These are phyloP conservation scores for Galago senegalensis DNA, from an alignment of 2,797 vertebrate species.

Conservation along the genomic window DNA sequence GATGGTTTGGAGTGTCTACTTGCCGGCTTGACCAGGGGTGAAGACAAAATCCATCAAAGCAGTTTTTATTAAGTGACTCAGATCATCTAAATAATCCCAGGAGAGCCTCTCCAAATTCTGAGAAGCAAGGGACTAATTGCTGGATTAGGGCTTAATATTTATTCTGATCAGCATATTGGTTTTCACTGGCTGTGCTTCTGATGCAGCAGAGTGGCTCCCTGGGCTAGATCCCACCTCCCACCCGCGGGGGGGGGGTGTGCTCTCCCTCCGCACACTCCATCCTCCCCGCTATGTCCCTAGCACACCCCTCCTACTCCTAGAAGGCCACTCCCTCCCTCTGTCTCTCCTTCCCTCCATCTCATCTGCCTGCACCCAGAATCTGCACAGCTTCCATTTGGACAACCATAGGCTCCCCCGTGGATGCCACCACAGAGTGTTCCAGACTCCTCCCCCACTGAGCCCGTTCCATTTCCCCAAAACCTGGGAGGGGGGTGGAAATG, in stretches of 20 bases:
- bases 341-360: too few relatives aligned
- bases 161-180: background rate
- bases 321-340: background rate
- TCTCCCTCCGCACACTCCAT: too few relatives aligned
- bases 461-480: background rate
- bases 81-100: background rate
- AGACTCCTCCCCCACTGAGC: background rate
- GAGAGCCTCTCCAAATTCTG: background rate
- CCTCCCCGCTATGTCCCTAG: too few relatives aligned
- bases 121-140: background rate
- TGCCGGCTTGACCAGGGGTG: background rate
- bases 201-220: accelerated
- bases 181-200: accelerated
- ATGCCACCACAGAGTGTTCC: background rate
- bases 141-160: too few relatives aligned
- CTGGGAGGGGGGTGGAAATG: accelerated
- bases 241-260: background rate
- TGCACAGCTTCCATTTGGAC: background rate
- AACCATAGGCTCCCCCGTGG: too few relatives aligned
- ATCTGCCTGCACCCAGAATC: accelerated
- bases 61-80: background rate
- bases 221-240: accelerated
- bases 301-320: accelerated
- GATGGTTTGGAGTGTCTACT: background rate
- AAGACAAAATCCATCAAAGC: background rate